Evolutionary conservation across 2,888 invertebrate species (phyloP).

Genomic region (Sepioteuthis lessoniana): DNA sequence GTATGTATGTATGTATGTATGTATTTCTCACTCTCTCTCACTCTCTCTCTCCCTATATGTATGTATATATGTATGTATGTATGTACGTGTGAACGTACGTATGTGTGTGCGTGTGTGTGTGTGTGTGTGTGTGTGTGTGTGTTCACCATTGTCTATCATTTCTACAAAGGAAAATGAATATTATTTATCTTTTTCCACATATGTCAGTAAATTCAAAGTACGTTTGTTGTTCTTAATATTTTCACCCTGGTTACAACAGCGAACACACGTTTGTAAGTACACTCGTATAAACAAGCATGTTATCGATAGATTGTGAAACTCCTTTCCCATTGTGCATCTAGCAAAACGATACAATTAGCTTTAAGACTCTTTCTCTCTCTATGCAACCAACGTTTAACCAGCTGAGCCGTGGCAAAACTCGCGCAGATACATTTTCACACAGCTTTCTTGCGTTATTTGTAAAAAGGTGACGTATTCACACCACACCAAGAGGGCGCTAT

Average conservation of each 20-base stretch:
- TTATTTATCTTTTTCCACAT: neutral
- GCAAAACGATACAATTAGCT: too few species aligned
- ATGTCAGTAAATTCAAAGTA: neutral
- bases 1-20: too few species aligned
- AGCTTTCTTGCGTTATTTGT: neutral
- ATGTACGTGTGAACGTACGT: neutral
- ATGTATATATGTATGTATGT: neutral
- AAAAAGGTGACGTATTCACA: constrained; percentile 8
- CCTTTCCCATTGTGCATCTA: neutral
- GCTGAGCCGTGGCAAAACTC: neutral
- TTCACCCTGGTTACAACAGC: neutral
- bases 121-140: too few species aligned
- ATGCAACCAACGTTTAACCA: neutral
- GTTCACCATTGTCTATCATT: too few species aligned
- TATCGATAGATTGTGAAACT: neutral
- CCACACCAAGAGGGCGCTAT: neutral
- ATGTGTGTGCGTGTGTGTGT: neutral
- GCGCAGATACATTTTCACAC: neutral
- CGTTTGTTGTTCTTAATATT: neutral
- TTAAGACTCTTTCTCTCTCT: too few species aligned
- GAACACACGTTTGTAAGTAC: too few species aligned
- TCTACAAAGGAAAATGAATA: neutral
- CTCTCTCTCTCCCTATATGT: neutral
- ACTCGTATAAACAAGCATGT: neutral
- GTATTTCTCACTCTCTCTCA: too few species aligned